These are phyloP conservation scores for Sarcophilus harrisii DNA, from an alignment of 2,797 vertebrate species.

Conservation along the genomic window DNA sequence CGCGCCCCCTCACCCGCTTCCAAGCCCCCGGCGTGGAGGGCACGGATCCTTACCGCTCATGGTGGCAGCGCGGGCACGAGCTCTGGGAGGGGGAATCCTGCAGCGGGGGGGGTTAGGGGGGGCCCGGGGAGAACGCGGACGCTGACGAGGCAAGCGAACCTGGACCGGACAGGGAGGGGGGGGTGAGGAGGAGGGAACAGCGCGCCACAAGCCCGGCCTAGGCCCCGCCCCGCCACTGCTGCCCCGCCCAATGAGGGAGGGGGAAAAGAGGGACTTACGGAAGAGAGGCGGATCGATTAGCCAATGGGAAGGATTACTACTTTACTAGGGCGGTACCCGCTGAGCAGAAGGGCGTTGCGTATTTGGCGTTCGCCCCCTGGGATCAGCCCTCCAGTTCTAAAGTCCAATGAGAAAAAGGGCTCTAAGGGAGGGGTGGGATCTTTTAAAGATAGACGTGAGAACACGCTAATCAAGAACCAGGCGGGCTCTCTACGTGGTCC, in stretches of 20 bases:
- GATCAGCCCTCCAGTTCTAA: conserved; percentile 44
- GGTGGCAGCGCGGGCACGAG: conserved; percentile 81
- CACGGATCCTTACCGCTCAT: conserved; percentile 86
- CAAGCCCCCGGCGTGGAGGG: conserved; percentile 75
- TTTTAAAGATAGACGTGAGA: conserved; percentile 34
- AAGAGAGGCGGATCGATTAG: conserved; percentile 5
- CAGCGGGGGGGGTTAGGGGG: conserved; percentile 78
- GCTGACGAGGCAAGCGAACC: conserved; percentile 85
- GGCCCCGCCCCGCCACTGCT: conserved; percentile 65
- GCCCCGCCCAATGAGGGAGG: conserved; percentile 83
- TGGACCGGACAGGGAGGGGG: conserved; percentile 84
- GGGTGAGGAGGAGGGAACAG: conserved; percentile 78
- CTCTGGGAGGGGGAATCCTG: conserved; percentile 81
- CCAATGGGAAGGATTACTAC: conserved; percentile 56
- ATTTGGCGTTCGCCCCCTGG: conserved; percentile 49
- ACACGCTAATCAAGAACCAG: conserved; percentile 62
- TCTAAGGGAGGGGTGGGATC: conserved; percentile 63
- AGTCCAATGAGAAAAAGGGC: conserved; percentile 59
- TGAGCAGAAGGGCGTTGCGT: conserved; percentile 68
- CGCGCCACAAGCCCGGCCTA: conserved; percentile 76
- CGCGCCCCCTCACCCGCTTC: conserved; percentile 80
- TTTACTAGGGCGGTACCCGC: conserved; percentile 28
- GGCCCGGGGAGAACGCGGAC: conserved; percentile 81
- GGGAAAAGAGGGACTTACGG: conserved; percentile 68
- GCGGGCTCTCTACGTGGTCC: conserved; percentile 55